Evolutionary conservation across 2,888 invertebrate species (phyloP).

Genomic region (Alentia gelatinosa): DNA sequence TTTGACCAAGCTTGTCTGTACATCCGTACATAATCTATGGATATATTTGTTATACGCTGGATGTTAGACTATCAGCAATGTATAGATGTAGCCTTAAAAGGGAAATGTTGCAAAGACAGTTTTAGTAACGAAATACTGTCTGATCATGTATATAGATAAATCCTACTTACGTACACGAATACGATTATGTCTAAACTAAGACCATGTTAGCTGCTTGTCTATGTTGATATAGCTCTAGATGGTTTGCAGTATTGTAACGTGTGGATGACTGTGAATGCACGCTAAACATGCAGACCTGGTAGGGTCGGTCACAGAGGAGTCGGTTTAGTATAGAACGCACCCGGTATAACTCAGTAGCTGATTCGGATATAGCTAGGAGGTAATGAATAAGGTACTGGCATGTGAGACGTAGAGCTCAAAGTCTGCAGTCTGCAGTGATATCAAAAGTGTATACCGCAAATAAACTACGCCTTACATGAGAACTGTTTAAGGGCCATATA

Average conservation of each 20-base stretch:
- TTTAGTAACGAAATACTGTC: no score
- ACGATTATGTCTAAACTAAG: not conserved
- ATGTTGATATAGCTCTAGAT: not conserved
- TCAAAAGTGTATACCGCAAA: no score
- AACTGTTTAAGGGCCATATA: no score
- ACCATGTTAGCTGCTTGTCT: not conserved
- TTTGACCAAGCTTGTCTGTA: no score
- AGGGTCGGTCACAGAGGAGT: not conserved
- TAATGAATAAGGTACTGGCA: not conserved
- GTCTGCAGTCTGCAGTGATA: no score
- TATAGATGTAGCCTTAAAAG: not conserved
- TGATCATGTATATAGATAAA: no score
- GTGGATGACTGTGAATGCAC: constrained; percentile 31
- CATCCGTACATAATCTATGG: no score
- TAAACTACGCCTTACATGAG: no score
- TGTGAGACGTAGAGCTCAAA: not conserved
- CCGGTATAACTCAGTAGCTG: not conserved
- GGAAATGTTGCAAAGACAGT: no score
- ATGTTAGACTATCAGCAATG: not conserved
- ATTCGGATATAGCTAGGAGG: constrained; percentile 12
- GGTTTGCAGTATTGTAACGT: not conserved
- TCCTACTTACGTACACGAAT: no score
- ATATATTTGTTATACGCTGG: not conserved
- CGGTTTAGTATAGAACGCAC: constrained; percentile 11
- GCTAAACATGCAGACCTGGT: not conserved